Base-by-base conservation (phyloP, 2,113 vertebrate species). In the Calyptommatus sinebrachiatus region DNA sequence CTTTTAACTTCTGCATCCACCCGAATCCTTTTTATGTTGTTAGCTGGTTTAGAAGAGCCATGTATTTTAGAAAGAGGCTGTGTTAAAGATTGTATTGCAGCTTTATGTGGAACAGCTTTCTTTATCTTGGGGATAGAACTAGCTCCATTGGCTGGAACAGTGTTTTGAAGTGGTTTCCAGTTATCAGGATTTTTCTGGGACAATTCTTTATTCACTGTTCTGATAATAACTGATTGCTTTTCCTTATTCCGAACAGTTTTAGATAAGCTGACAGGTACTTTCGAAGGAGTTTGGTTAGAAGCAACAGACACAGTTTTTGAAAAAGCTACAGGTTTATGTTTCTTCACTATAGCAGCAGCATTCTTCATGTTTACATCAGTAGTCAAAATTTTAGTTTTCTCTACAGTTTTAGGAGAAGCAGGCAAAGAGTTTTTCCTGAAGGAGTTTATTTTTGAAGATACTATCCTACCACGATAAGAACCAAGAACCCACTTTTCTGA, bases 381-480 rank as follows among this genome's bases (percentile, higher is more conserved):
- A 6, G 12, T 89, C 1, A 0, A 1, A 3, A 83, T 16, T 8
- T 28, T 78, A 2, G 67, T 73, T 80, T 83, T 94, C 26, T 46
- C 76, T 35, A 71, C 50, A 45, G 76, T 76, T 53, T 93, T 93
- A 18, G 71, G 63, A 24, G 83, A 1, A 80, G 79, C 62, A 69
- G 78, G 0, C 76, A 83, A 41, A 78, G 78, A 87, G 80, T 53
- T 82, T 86, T 95, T 98, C 91, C 98, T 91, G 86, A 98, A 97
- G 12, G 97, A 97, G 77, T 97, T 96, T 31, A 99, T 90, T 90
- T 98, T 99, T 26, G 98, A 98, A 72, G 95, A 94, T 31, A 99
- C 88, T 73, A 98, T 90, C 77, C 89, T 96, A 63, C 98, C 97
- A 89, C 95, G 96, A 61, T 98, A 99, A 31, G 92, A 92, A 57